A percentile compares a stretch with the other conserved stretches of the same genome.
phyloP scores from a whole-genome alignment of 2,797 vertebrate species.

The Neopelma chrysocephalum region DNA sequence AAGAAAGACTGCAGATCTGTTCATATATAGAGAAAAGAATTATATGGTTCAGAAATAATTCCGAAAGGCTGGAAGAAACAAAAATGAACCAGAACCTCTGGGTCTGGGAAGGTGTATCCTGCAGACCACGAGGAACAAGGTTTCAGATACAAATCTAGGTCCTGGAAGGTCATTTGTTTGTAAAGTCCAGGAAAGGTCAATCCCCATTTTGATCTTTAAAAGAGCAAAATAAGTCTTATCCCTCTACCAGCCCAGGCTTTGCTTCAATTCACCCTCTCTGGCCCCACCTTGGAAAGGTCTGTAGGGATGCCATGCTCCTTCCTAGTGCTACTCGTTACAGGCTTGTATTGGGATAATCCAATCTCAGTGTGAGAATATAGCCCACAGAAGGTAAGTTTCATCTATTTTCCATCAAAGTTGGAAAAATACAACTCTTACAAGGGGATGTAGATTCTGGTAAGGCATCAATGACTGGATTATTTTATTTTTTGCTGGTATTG shows the following conservation, averaged over 20 bases:
- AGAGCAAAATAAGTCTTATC: not conserved
- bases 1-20: not conserved
- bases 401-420: not conserved
- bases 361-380: not conserved
- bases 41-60: not conserved
- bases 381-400: not conserved
- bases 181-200: not conserved
- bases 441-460: not conserved
- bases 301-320: not conserved
- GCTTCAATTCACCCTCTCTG: not conserved
- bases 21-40: not conserved
- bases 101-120: not conserved
- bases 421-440: not conserved
- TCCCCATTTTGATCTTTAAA: not conserved
- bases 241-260: not conserved
- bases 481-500: not conserved
- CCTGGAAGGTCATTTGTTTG: not conserved
- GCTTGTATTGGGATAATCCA: not conserved
- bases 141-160: not conserved
- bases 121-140: not conserved
- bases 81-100: not conserved
- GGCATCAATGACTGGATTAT: not conserved
- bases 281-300: not conserved
- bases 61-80: not conserved
- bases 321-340: accelerated